These are phyloP conservation scores for Agonopterix heracliana DNA, from an alignment of 2,888 invertebrate species.

Conservation along the genomic window DNA sequence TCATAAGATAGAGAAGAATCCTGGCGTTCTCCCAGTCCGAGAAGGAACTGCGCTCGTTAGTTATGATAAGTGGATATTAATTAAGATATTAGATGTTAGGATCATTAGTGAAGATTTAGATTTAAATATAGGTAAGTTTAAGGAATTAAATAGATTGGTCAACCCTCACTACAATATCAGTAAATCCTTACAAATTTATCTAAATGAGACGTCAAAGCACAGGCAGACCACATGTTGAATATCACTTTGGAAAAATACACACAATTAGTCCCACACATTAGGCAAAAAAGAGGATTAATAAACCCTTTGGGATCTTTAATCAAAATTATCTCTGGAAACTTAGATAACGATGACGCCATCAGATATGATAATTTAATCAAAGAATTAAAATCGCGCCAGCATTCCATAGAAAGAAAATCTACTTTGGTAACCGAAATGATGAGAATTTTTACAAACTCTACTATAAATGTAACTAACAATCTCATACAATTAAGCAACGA, in stretches of 20 bases:
- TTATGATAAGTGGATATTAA: constrained; percentile 9
- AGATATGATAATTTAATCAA: constrained; percentile 15
- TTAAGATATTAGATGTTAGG: constrained; percentile 14
- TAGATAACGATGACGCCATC: constrained; percentile 20
- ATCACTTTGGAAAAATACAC: constrained; percentile 8
- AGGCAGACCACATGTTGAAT: constrained; percentile 10
- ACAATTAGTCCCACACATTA: constrained; percentile 4
- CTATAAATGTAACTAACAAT: not conserved
- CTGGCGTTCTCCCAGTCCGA: constrained; percentile 17
- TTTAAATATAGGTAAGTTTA: constrained; percentile 10
- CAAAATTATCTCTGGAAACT: constrained; percentile 20
- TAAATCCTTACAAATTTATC: constrained; percentile 1
- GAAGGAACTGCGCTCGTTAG: constrained; percentile 9
- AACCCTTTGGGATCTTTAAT: constrained; percentile 15
- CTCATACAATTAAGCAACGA: not conserved
- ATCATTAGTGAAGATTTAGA: constrained; percentile 12
- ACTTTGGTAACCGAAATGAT: constrained; percentile 11
- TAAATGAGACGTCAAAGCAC: constrained; percentile 9
- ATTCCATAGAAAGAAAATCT: constrained; percentile 11
- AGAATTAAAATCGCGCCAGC: constrained; percentile 11
- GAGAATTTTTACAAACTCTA: not conserved
- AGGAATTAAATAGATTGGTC: constrained; percentile 1
- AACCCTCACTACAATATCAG: constrained; percentile 1
- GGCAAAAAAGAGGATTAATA: constrained; percentile 11
- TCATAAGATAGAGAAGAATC: constrained; percentile 18